Evolutionary conservation across 2,888 invertebrate genomes (phyloP).

Genomic region (Noctuana brunneofusca): DNA sequence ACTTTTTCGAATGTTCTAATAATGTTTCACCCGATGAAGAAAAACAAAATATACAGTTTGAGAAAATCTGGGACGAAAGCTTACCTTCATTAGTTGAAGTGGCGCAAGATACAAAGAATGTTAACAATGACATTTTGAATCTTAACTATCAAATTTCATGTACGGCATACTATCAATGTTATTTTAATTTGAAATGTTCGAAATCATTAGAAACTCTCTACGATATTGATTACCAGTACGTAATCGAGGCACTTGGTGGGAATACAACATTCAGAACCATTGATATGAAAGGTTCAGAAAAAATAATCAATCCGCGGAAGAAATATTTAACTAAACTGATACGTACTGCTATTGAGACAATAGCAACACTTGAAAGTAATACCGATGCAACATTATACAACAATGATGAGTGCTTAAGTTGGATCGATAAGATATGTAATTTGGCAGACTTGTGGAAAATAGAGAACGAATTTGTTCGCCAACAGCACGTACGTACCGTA

Average conservation of each 20-base stretch:
- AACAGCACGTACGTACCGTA: conserved; percentile 87
- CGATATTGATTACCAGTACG: conserved; percentile 86
- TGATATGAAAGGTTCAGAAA: conserved; percentile 86
- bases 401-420: conserved; percentile 73
- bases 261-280: conserved; percentile 78
- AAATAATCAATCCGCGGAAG: conserved; percentile 85
- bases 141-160: conserved; percentile 91
- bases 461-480: conserved; percentile 87
- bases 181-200: conserved; percentile 88
- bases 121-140: conserved; percentile 89
- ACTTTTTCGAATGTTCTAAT: conserved; percentile 65
- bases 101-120: conserved; percentile 89
- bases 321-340: conserved; percentile 90
- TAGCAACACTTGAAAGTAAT: conserved; percentile 83
- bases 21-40: conserved; percentile 62
- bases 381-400: conserved; percentile 71
- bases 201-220: conserved; percentile 90
- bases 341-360: conserved; percentile 88
- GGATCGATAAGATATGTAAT: conserved; percentile 88
- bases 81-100: conserved; percentile 89
- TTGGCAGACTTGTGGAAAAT: conserved; percentile 91
- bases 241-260: conserved; percentile 75
- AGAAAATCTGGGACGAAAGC: conserved; percentile 87
- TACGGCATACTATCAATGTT: conserved; percentile 90
- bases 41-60: conserved; percentile 75